Evolutionary conservation across 23 tunicate genomes (phyloP).

Genomic region (Ciona savignyi): DNA sequence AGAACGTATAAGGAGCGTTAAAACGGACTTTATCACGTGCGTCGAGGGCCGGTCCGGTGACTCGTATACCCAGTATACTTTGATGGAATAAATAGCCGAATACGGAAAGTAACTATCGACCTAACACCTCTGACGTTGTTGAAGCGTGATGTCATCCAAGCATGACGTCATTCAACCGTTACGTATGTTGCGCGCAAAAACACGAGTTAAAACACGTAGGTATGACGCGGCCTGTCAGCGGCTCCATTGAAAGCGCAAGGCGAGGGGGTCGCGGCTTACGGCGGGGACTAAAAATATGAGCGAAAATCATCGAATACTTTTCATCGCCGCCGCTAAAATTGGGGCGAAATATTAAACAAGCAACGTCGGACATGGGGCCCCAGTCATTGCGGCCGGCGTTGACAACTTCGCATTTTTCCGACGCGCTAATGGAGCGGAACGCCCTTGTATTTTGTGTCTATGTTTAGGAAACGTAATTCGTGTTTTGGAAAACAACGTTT

Average conservation of each 20-base stretch:
- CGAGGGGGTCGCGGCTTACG: background rate
- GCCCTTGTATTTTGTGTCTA: background rate
- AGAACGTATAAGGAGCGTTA: too few relatives aligned
- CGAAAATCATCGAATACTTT: background rate
- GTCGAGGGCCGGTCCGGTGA: too few relatives aligned
- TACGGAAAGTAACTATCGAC: too few relatives aligned
- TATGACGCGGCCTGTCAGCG: background rate
- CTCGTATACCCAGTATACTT: too few relatives aligned
- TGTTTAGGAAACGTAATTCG: background rate
- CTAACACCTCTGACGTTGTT: too few relatives aligned
- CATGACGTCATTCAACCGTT: background rate
- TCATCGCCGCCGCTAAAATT: background rate
- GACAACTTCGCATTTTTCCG: background rate
- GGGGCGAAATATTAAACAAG: background rate
- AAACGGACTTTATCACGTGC: too few relatives aligned
- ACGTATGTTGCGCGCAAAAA: background rate
- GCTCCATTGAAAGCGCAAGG: too few relatives aligned
- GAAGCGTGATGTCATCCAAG: background rate
- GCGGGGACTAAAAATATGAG: background rate
- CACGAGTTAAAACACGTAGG: background rate
- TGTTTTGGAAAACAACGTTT: background rate
- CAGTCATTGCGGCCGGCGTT: background rate
- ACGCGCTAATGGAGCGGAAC: background rate
- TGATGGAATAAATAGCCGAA: too few relatives aligned
- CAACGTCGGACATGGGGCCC: background rate